Evolutionary conservation across 2,888 invertebrate species (phyloP).

Genomic region (Noctuana brunneofusca): DNA sequence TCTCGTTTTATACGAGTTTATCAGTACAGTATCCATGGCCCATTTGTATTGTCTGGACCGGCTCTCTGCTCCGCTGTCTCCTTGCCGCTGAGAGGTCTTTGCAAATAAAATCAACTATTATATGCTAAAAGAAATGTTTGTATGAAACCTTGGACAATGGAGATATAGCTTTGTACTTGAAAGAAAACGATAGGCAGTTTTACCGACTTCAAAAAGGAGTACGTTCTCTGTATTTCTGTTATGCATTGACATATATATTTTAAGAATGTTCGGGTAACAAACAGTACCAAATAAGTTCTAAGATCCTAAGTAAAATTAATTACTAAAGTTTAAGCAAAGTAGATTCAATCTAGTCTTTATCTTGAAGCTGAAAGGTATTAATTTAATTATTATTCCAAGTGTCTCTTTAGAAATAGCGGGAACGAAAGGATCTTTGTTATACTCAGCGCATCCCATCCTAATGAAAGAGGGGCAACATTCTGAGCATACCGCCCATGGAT

Average conservation of each 20-base stretch:
- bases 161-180: not conserved
- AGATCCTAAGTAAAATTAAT: too few relatives aligned
- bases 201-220: not conserved
- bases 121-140: conserved; percentile 13
- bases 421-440: not conserved
- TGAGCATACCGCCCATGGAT: conserved; percentile 18
- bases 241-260: too few relatives aligned
- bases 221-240: too few relatives aligned
- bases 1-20: conserved; percentile 29
- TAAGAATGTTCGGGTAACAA: too few relatives aligned
- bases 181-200: not conserved
- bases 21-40: conserved; percentile 24
- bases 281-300: too few relatives aligned
- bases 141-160: conserved; percentile 11
- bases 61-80: conserved; percentile 22
- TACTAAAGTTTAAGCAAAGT: not conserved
- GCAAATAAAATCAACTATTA: conserved; percentile 31
- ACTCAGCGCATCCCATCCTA: not conserved
- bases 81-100: conserved; percentile 11
- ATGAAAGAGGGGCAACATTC: conserved; percentile 21
- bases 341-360: too few relatives aligned
- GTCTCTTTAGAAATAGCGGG: conserved; percentile 1
- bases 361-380: not conserved
- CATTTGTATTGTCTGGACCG: conserved; percentile 30
- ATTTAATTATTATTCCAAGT: conserved; percentile 2